Percentiles rank a stretch among this genome's conserved stretches.
phyloP scores from a whole-genome alignment of 2,113 vertebrate genomes.

The Bufo bufo region DNA sequence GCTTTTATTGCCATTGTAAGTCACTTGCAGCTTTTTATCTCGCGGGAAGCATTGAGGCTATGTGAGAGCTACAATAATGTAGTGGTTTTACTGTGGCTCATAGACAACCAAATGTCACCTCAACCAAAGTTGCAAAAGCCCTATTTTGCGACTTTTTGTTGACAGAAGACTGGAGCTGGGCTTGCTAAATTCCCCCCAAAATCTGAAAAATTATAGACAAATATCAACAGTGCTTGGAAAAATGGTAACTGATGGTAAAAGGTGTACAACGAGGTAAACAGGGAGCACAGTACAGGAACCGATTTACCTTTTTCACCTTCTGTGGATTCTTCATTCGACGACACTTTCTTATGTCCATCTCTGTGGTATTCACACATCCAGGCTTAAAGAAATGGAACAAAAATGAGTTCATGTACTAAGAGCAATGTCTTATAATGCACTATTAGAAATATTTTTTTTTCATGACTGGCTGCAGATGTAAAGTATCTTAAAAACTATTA shows the following conservation, averaged over 20 bases:
- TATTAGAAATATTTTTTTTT: no score
- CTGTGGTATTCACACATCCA: slow-evolving; percentile 96
- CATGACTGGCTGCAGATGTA: no score
- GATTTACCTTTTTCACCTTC: slow-evolving; percentile 89
- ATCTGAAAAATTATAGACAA: neutral
- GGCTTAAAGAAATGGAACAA: slow-evolving; percentile 74
- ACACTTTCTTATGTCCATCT: slow-evolving; percentile 98
- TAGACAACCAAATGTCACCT: neutral
- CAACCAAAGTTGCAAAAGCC: no score
- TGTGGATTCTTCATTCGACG: slow-evolving; percentile 93
- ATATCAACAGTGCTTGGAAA: neutral
- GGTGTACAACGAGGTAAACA: neutral
- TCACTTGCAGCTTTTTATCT: neutral
- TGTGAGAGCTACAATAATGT: neutral
- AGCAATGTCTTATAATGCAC: neutral
- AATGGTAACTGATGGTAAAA: neutral
- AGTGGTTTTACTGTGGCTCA: neutral
- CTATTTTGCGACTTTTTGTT: no score
- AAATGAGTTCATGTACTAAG: neutral
- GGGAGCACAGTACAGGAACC: neutral
- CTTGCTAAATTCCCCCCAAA: no score
- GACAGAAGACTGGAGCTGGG: no score
- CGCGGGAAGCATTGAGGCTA: neutral
- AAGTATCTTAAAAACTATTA: neutral
- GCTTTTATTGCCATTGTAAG: neutral